Conservation (phyloP, 2,797 vertebrate species). For the Poecilia gillii region DNA sequence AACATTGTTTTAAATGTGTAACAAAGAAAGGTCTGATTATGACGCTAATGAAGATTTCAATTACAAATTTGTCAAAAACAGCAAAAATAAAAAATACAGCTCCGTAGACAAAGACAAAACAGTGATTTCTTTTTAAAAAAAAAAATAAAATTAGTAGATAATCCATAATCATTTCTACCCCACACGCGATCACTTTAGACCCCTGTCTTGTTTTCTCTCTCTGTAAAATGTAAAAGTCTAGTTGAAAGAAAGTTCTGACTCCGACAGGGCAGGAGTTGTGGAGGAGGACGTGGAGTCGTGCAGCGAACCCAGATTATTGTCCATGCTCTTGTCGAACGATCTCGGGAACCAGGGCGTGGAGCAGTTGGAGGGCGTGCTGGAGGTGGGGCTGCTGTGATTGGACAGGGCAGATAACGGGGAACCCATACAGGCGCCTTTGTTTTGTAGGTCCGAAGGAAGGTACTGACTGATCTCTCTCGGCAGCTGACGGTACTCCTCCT, state of each 20-base stretch:
- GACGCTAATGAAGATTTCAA: constrained; percentile 35
- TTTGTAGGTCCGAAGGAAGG: constrained; percentile 80
- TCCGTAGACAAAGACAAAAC: constrained; percentile 56
- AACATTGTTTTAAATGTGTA: constrained; percentile 15
- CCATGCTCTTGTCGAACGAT: constrained; percentile 68
- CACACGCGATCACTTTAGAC: constrained; percentile 58
- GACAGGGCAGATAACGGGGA: constrained; percentile 65
- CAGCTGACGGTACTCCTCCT: constrained; percentile 74
- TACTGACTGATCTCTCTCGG: constrained; percentile 83
- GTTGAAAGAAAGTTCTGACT: constrained; percentile 68
- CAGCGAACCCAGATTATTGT: constrained; percentile 73
- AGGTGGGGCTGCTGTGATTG: constrained; percentile 78
- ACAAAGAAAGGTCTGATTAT: constrained; percentile 30
- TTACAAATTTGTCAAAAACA: constrained; percentile 41
- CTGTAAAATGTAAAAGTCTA: constrained; percentile 30
- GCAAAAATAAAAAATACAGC: constrained; percentile 59
- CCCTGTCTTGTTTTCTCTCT: constrained; percentile 43
- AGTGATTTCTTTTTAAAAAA: constrained; percentile 55
- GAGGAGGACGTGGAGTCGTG: constrained; percentile 73
- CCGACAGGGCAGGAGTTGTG: constrained; percentile 71
- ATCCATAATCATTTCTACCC: constrained; percentile 65
- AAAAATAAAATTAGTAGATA: constrained; percentile 74
- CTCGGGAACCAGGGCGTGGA: constrained; percentile 76
- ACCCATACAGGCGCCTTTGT: constrained; percentile 70
- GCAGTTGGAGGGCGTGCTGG: constrained; percentile 80